These are phyloP conservation scores for Catamblyrhynchus diadema DNA, from an alignment of 2,797 vertebrate genomes.

Conservation along the genomic window DNA sequence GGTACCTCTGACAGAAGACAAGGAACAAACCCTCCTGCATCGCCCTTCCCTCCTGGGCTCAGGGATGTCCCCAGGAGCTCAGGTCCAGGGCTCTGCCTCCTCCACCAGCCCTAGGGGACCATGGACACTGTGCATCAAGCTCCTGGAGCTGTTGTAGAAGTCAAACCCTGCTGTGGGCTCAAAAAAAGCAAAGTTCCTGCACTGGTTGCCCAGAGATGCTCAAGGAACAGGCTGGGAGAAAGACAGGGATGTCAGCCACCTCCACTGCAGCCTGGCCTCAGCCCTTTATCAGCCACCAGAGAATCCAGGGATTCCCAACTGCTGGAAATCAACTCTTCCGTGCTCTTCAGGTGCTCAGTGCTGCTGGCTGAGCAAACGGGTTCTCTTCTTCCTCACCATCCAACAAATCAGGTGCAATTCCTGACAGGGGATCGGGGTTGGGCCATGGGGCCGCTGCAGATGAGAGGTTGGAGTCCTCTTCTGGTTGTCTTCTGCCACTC, in stretches of 20 bases:
- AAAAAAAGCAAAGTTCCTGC: neutral
- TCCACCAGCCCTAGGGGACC: neutral
- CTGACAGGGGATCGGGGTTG: neutral
- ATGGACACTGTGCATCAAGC: accelerated
- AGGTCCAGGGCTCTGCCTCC: neutral
- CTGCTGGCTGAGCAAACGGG: neutral
- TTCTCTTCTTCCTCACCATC: neutral
- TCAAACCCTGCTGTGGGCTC: neutral
- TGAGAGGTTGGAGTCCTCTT: neutral
- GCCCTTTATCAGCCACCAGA: neutral
- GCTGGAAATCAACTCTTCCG: neutral
- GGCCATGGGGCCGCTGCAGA: too few species aligned
- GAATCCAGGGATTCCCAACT: neutral
- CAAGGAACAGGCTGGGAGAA: neutral
- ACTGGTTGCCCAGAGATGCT: neutral
- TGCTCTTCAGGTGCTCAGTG: neutral
- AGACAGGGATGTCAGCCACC: neutral
- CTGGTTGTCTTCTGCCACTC: neutral
- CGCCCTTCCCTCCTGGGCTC: accelerated
- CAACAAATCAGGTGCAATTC: accelerated
- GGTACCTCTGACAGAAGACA: neutral
- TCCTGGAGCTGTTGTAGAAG: neutral
- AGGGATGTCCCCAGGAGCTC: neutral
- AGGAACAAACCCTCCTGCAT: neutral
- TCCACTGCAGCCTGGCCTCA: neutral